phyloP scores from a whole-genome alignment of 2,888 invertebrate genomes.

The Apodemia hepburni region DNA sequence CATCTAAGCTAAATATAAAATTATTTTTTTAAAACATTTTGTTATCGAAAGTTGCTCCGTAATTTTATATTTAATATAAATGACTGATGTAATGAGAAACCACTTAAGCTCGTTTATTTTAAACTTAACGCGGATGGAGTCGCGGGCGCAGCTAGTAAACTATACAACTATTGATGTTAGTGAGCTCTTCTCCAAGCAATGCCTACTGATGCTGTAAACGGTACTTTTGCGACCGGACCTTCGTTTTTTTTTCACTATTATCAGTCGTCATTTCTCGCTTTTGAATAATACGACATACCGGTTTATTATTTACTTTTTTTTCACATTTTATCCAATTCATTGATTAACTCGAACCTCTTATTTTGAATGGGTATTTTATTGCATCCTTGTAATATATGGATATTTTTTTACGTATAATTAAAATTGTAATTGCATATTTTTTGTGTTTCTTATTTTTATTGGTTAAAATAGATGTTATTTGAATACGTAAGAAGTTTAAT shows the following conservation, averaged over 20 bases:
- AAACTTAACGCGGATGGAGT: no score
- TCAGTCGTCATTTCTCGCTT: slow-evolving; percentile 24
- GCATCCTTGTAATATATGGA: slow-evolving; percentile 27
- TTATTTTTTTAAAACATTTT: no score
- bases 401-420: neutral
- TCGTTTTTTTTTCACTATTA: slow-evolving; percentile 20
- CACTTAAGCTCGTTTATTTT: no score
- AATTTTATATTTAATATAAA: no score
- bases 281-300: slow-evolving; percentile 30
- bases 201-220: neutral
- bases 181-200: neutral
- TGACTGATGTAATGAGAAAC: no score
- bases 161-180: no score
- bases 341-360: slow-evolving; percentile 34
- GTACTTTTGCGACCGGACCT: slow-evolving; percentile 17
- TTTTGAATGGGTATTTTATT: slow-evolving; percentile 28
- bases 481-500: no score
- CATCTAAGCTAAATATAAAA: no score
- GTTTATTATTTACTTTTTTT: slow-evolving; percentile 33
- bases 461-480: no score
- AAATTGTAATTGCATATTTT: neutral
- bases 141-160: no score
- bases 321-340: slow-evolving; percentile 38
- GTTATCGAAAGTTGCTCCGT: no score
- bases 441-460: neutral